Evolutionary conservation across 2,888 invertebrate genomes (phyloP), one percentile per base, ranked within the genome.

Genomic region (Pyrrhosoma nymphula): DNA sequence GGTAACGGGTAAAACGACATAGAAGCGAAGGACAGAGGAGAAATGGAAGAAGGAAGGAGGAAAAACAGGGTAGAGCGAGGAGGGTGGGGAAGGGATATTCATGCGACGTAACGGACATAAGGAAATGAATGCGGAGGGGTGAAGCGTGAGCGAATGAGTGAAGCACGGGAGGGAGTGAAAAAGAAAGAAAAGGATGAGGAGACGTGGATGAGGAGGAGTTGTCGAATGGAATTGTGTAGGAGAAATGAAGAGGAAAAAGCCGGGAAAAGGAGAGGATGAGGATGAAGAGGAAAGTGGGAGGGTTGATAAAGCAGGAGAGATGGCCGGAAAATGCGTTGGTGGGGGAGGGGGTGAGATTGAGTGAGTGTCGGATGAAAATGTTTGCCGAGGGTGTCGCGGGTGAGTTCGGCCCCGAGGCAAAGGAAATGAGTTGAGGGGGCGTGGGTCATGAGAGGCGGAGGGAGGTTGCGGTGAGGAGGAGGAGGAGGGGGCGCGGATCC

Each of bases 361-460:
- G 82, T 82, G 82, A 82, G 82, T 35, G 35, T 82, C 82, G 35
- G 82, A 82, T 82, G 82, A 82, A 82, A 82, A 82, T 82, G 82
- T 82, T 82, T 82, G 82, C 82, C 82, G 82, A 82, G 82, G 82
- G 82, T 82, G 82, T 82, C 82, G 82, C 82, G 82, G 82, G 82
- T 35, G 82, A 12, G 82, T 18, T 35, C 82, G 82, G 20, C 30
- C 30, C 35, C 16, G 35, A 82, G 82, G 82, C 69, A 26, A 69
- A 69, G 69, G 69, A 82, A 82, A 82, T 82, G 82, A 82, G 82
- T 82, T 35, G 82, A 82, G 82, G 82, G 82, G 30, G 30, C 14
- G 35, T 35, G 69, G 69, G 82, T 20, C 60, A 16, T 20, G 82
- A 1, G 82, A 35, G 35, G 47, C 35, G 35, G 18, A 30, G 82